phyloP scores from a whole-genome alignment of 2,113 vertebrate species.

The Monopterus albus region DNA sequence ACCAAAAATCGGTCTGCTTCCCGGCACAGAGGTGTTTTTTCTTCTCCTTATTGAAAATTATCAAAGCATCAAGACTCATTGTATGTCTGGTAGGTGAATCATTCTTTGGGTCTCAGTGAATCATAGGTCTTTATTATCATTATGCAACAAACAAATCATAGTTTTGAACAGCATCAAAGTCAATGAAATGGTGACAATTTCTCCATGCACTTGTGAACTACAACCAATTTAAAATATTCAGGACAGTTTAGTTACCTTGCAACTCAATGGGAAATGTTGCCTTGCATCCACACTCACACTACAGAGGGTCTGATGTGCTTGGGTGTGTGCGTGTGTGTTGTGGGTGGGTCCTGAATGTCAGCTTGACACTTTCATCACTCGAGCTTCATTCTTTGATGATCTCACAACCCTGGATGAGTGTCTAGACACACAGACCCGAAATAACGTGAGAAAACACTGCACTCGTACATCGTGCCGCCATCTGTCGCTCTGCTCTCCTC shows the following conservation, averaged over 20 bases:
- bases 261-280: no score
- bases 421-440: conserved; percentile 36
- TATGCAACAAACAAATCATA: neutral
- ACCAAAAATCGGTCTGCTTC: neutral
- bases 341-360: conserved; percentile 9
- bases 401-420: conserved; percentile 49
- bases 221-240: neutral
- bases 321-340: conserved; percentile 14
- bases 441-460: conserved; percentile 71
- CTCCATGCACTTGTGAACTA: neutral
- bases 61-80: neutral
- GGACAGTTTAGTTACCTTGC: no score
- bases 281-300: neutral
- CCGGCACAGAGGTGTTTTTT: no score
- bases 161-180: neutral
- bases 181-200: neutral
- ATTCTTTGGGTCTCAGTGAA: conserved; percentile 15
- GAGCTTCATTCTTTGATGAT: conserved; percentile 37
- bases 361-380: conserved; percentile 54
- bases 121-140: neutral
- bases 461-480: conserved; percentile 49
- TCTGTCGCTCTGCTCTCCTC: conserved; percentile 51
- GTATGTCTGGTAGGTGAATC: conserved; percentile 21
- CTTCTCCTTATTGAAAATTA: no score
- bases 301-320: neutral